These are phyloP conservation scores for Eptesicus fuscus DNA, from an alignment of 2,113 vertebrate species.

Conservation along the genomic window DNA sequence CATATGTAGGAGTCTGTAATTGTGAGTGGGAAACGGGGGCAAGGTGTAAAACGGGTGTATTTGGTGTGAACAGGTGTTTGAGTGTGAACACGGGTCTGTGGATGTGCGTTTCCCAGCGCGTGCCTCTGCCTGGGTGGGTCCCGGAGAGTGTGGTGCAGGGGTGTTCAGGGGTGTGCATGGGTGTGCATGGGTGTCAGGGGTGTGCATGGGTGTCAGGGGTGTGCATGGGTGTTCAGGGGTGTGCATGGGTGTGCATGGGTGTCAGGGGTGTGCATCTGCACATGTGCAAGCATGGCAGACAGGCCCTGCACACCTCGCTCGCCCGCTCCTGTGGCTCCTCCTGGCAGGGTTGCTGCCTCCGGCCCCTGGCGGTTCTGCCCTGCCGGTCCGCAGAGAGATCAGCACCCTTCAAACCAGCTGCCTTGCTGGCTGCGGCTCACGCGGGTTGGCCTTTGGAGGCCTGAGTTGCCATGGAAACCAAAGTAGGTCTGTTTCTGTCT, in stretches of 20 bases:
- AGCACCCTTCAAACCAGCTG: conserved; percentile 72
- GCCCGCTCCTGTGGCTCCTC: not conserved
- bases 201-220: no score
- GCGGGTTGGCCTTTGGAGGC: conserved; percentile 35
- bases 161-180: no score
- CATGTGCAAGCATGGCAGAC: not conserved
- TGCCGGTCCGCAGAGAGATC: conserved; percentile 62
- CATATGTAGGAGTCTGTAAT: not conserved
- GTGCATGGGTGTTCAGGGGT: no score
- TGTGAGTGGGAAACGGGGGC: not conserved
- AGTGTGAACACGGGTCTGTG: not conserved
- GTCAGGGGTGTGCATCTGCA: not conserved
- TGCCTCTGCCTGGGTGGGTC: not conserved
- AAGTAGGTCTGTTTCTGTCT: conserved; percentile 72
- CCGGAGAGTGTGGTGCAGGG: not conserved
- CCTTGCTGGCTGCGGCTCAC: conserved; percentile 65
- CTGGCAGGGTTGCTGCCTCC: not conserved
- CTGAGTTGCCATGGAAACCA: conserved; percentile 76
- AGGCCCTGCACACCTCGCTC: not conserved
- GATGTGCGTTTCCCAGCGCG: not conserved
- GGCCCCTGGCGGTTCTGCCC: conserved; percentile 53
- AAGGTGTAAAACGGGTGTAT: not conserved
- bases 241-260: not conserved
- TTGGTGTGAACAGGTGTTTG: not conserved
- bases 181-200: not conserved